These are phyloP conservation scores for Penaeus japonicus DNA, from an alignment of 1,140 invertebrate species.

Conservation along the genomic window DNA sequence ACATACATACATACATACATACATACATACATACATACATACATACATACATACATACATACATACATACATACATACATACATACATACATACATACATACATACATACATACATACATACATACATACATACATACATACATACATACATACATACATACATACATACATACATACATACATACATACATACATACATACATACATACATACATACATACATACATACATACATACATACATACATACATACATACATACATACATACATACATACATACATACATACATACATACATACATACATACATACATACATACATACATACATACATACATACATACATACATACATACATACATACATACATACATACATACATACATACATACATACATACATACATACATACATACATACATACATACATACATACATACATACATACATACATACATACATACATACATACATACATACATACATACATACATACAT, in stretches of 20 bases:
- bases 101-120: background rate
- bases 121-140: background rate
- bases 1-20: background rate
- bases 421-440: no score
- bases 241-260: background rate
- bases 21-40: background rate
- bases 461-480: background rate
- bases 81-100: background rate
- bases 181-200: background rate
- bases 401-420: conserved; percentile 7
- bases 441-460: no score
- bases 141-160: background rate
- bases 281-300: background rate
- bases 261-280: background rate
- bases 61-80: conserved; percentile 7
- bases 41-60: background rate
- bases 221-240: background rate
- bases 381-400: conserved; percentile 13
- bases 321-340: no score
- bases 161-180: background rate
- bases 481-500: conserved; percentile 13
- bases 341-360: no score
- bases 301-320: background rate
- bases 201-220: background rate
- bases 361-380: background rate